These are phyloP conservation scores for Rhinogobio ventralis DNA, from an alignment of 2,797 vertebrate species.

Conservation along the genomic window DNA sequence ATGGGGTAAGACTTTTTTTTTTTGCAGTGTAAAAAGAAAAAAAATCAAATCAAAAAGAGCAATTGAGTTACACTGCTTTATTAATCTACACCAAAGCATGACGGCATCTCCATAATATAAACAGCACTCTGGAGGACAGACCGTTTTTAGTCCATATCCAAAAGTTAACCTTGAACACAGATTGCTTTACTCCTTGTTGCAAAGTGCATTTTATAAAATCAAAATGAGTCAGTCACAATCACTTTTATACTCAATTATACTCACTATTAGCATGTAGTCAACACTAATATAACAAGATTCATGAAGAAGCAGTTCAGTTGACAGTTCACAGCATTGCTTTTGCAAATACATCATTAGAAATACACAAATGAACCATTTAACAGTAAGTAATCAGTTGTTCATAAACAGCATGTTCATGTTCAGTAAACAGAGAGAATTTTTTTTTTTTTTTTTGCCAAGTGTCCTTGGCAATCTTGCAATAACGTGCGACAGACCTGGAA, in stretches of 20 bases:
- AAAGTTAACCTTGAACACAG: not conserved
- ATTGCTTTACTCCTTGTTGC: conserved; percentile 2
- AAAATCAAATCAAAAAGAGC: not conserved
- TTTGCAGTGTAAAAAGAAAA: not conserved
- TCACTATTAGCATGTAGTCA: conserved; percentile 25
- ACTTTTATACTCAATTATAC: conserved; percentile 19
- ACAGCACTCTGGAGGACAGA: conserved; percentile 7
- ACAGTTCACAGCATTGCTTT: conserved; percentile 25
- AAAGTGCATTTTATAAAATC: conserved; percentile 17
- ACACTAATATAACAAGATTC: conserved; percentile 24
- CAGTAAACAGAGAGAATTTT: not conserved
- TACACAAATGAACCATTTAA: not conserved
- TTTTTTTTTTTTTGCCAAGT: not conserved
- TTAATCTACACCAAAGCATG: conserved; percentile 19
- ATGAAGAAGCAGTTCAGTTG: not conserved
- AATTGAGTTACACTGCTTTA: conserved; percentile 17
- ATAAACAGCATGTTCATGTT: not conserved
- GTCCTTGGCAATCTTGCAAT: not conserved
- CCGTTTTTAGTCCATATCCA: not conserved
- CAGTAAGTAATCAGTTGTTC: not conserved
- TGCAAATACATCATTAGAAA: not conserved
- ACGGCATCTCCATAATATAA: conserved; percentile 19
- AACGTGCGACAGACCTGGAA: not conserved
- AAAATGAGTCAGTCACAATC: conserved; percentile 9
- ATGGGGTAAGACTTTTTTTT: not conserved